Conservation (phyloP, 2,888 invertebrate genomes). For the Eupithecia subfuscata region DNA sequence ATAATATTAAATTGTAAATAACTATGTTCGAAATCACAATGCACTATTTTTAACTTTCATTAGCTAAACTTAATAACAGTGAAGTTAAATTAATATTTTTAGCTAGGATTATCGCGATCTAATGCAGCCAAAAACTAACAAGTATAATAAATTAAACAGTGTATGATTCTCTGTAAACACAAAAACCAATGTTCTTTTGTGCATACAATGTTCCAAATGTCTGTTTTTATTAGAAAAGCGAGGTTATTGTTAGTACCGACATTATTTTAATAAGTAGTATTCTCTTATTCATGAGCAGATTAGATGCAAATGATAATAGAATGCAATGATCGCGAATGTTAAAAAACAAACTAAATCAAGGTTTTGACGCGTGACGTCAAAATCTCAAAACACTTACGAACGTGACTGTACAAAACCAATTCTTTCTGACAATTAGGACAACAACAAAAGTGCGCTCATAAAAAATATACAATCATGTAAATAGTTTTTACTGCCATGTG, state of each 20-base stretch:
- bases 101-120: constrained; percentile 4
- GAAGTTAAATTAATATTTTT: background rate
- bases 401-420: constrained; percentile 12
- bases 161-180: background rate
- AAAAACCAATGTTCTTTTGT: background rate
- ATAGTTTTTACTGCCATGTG: constrained; percentile 70
- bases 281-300: background rate
- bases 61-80: constrained; percentile 31
- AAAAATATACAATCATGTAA: constrained; percentile 33
- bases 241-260: background rate
- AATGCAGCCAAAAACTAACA: background rate
- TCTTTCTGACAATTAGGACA: background rate
- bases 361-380: background rate
- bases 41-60: constrained; percentile 16
- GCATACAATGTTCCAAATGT: background rate
- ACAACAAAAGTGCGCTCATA: constrained; percentile 29
- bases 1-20: constrained; percentile 24
- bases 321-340: background rate
- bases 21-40: constrained; percentile 31
- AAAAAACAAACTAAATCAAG: background rate
- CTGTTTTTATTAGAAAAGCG: background rate
- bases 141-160: constrained; percentile 1
- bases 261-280: background rate
- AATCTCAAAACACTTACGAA: background rate
- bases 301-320: background rate